These are phyloP conservation scores for Neosilurus mollespiculum DNA, from an alignment of 2,797 vertebrate species.

Conservation along the genomic window DNA sequence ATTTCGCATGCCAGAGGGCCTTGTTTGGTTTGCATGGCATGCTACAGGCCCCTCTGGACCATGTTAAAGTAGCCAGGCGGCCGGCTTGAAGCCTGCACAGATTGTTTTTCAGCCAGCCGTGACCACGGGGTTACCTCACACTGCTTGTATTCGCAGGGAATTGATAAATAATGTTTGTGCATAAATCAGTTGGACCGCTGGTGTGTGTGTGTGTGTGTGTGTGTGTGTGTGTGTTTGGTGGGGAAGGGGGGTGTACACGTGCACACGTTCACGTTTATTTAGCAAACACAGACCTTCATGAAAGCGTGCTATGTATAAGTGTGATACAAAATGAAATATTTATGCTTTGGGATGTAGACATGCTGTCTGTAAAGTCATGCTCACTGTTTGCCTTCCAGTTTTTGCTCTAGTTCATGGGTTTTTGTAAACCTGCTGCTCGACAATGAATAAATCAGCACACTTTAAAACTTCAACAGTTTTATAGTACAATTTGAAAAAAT, in stretches of 20 bases:
- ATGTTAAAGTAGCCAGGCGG: conserved; percentile 51
- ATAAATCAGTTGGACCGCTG: conserved; percentile 52
- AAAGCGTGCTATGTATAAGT: conserved; percentile 55
- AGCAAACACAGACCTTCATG: conserved; percentile 48
- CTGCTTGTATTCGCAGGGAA: conserved; percentile 57
- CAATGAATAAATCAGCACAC: neutral
- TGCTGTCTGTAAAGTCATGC: neutral
- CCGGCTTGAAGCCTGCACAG: conserved; percentile 30
- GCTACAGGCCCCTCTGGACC: conserved; percentile 52
- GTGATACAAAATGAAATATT: conserved; percentile 50
- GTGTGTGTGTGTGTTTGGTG: neutral
- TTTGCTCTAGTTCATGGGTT: neutral
- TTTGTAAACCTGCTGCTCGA: neutral
- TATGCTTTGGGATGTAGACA: conserved; percentile 18
- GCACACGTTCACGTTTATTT: conserved; percentile 54
- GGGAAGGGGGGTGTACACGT: too few relatives aligned
- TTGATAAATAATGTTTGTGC: conserved; percentile 63
- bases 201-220: neutral
- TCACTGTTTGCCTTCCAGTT: neutral
- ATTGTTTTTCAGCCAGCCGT: conserved; percentile 62
- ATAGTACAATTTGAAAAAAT: neutral
- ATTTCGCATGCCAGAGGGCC: conserved; percentile 62
- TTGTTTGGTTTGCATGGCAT: conserved; percentile 64
- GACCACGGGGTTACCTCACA: conserved; percentile 60
- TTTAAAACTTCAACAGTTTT: neutral